Base-by-base conservation (phyloP, 2,888 invertebrate species). In the Thymelicus sylvestris region DNA sequence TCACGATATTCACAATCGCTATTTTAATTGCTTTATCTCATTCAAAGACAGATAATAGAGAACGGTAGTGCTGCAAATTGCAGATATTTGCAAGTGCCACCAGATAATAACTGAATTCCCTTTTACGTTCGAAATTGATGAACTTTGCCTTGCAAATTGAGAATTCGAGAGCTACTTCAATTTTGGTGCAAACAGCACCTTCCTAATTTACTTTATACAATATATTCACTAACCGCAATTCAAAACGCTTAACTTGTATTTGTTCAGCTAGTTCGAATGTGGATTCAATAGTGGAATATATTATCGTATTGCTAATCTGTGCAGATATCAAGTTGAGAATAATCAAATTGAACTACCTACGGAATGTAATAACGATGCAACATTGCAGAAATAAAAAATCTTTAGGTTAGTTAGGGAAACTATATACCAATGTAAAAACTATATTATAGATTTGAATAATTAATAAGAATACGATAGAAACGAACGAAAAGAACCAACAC, bases 21-120 rank as follows among this genome's bases (percentile, higher is more conserved):
- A 41, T 71, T 71, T 61, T 71, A 71, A 71, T 71, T 66, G 71
- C 71, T 66, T 71, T 70, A 55, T 52, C 60, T 47, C 31, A 44
- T 66, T 61, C 52, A 66, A 61, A 66, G 71, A 71, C 70, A 47
- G 52, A 24, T 44, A 13, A 65, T 66, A 61, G 61, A 47, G 66
- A 61, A 66, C 61, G 52, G 47, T 52, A 59, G 70, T 66, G 71
- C 47, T 47, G 64, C 66, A 47, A 71, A 71, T 48, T 71, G 66
- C 52, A 44, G 60, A 61, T 66, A 71, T 71, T 71, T 71, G 61
- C 66, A 71, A 71, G 47, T 61, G 55, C 61, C 61, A 55, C 61
- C 61, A 66, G 61, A 66, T 66, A 66, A 71, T 61, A 71, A 61
- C 66, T 61, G 47, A 52, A 61, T 55, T 65, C 59, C 50, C 59